phyloP scores from a whole-genome alignment of 2,888 invertebrate species.

The Caenorhabditis afra region DNA sequence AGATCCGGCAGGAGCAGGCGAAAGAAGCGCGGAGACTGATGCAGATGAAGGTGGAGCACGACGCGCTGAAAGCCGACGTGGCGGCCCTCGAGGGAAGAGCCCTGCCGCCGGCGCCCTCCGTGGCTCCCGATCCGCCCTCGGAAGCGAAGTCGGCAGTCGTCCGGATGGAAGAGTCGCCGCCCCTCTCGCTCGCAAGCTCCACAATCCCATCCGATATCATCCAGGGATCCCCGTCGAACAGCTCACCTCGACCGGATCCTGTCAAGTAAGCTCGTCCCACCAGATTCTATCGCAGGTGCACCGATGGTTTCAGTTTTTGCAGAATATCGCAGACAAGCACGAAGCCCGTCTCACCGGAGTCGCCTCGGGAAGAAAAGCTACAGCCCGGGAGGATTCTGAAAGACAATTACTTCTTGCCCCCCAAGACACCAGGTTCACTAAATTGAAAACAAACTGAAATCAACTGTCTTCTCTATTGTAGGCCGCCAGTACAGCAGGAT shows the following conservation, averaged over 20 bases:
- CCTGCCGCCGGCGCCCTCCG: neutral
- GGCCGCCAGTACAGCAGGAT: constrained; percentile 39
- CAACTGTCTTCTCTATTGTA: neutral
- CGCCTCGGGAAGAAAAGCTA: neutral
- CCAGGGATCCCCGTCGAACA: constrained; percentile 34
- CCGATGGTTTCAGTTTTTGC: constrained; percentile 50
- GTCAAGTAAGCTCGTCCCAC: constrained; percentile 31
- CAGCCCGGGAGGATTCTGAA: constrained; percentile 1
- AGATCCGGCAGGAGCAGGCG: constrained; percentile 58
- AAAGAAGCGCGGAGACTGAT: constrained; percentile 57
- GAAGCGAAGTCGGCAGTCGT: constrained; percentile 19
- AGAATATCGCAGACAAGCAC: constrained; percentile 61
- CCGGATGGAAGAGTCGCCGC: constrained; percentile 27
- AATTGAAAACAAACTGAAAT: neutral
- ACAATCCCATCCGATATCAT: constrained; percentile 55
- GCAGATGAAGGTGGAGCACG: constrained; percentile 65
- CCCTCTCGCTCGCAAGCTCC: constrained; percentile 43
- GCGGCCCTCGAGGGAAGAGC: constrained; percentile 28
- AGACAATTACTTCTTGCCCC: constrained; percentile 54
- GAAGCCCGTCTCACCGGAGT: constrained; percentile 45
- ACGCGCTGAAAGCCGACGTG: constrained; percentile 54
- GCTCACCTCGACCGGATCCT: constrained; percentile 14
- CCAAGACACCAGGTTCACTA: constrained; percentile 39
- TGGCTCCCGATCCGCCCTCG: constrained; percentile 24
- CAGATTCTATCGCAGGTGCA: neutral